phyloP scores from a whole-genome alignment of 2,113 vertebrate species.

The Hippocampus guttulatus region DNA sequence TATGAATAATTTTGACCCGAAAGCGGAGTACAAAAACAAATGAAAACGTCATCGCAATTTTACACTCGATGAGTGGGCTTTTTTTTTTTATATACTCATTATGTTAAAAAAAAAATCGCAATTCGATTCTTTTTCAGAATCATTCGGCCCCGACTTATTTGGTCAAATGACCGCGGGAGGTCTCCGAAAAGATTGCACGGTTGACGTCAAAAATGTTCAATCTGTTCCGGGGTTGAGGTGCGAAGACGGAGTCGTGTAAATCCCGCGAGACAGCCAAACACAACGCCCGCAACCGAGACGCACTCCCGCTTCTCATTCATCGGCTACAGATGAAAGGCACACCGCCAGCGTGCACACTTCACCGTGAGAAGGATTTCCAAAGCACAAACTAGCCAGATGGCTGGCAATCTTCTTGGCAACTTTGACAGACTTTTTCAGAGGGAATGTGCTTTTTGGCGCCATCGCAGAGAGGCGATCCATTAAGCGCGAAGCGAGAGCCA shows the following conservation, averaged over 20 bases:
- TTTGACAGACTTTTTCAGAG: slow-evolving; percentile 9
- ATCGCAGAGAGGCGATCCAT: neutral
- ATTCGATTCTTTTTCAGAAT: neutral
- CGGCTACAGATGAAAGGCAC: neutral
- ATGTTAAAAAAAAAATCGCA: too few relatives aligned
- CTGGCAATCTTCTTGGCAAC: neutral
- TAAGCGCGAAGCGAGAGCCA: neutral
- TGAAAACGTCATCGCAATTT: too few relatives aligned
- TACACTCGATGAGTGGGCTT: too few relatives aligned
- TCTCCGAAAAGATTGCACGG: neutral
- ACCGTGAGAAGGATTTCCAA: slow-evolving; percentile 8
- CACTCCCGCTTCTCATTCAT: slow-evolving; percentile 3
- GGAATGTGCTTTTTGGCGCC: slow-evolving; percentile 11
- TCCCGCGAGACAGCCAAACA: slow-evolving; percentile 30
- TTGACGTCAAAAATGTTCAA: neutral
- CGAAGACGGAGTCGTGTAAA: slow-evolving; percentile 3
- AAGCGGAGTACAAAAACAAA: too few relatives aligned
- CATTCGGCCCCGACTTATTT: neutral
- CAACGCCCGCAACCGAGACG: slow-evolving; percentile 24
- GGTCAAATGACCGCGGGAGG: neutral
- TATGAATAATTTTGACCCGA: too few relatives aligned
- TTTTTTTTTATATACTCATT: too few relatives aligned
- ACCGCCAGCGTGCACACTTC: neutral
- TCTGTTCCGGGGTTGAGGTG: neutral
- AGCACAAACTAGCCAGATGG: slow-evolving; percentile 2